These are phyloP conservation scores for Columbina picui DNA, from an alignment of 2,113 vertebrate genomes.

Conservation along the genomic window DNA sequence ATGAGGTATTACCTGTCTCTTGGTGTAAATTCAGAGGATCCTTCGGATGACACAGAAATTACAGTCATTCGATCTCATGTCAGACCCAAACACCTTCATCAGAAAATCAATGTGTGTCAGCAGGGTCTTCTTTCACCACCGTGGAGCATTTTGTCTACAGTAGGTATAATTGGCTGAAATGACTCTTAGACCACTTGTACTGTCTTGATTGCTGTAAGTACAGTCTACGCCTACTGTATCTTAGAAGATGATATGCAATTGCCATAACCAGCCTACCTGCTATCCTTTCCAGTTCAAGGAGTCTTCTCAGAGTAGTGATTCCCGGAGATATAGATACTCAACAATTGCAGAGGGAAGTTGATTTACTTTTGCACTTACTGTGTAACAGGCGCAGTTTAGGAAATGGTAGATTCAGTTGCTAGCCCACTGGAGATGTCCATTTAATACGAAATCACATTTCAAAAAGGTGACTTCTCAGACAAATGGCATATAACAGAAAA, in stretches of 20 bases:
- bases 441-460: not conserved
- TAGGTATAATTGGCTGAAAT: not conserved
- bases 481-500: not conserved
- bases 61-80: not conserved
- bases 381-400: not conserved
- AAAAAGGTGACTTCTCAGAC: not conserved
- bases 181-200: not conserved
- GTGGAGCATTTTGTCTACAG: not conserved
- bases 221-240: not conserved
- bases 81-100: not conserved
- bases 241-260: not conserved
- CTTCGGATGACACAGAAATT: not conserved
- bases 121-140: not conserved
- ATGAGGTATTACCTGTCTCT: not conserved
- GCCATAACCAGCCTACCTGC: not conserved
- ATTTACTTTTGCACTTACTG: not conserved
- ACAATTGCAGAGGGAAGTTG: not conserved
- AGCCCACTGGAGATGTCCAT: not conserved
- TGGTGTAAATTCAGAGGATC: not conserved
- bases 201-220: not conserved
- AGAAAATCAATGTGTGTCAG: not conserved
- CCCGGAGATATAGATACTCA: not conserved
- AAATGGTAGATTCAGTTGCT: not conserved
- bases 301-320: not conserved
- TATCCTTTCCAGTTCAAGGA: not conserved